phyloP scores from a whole-genome alignment of 2,888 invertebrate genomes.

The Brassicogethes aeneus region DNA sequence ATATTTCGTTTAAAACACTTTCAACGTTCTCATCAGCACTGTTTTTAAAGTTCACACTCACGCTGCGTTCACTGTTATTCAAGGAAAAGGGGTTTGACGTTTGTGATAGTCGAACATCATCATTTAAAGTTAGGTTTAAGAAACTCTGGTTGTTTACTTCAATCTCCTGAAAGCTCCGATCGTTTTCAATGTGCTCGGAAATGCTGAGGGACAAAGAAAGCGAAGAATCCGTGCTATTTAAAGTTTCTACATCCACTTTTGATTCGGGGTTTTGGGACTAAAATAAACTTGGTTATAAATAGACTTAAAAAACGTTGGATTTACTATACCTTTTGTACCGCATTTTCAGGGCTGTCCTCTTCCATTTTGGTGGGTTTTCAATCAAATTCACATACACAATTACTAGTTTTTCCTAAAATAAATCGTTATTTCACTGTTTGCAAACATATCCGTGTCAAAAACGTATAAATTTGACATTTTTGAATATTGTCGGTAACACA shows the following conservation, averaged over 20 bases:
- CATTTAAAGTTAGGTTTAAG: slow-evolving; percentile 3
- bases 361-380: too few species aligned
- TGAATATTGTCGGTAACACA: too few species aligned
- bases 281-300: slow-evolving; percentile 5
- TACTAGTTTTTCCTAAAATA: too few species aligned
- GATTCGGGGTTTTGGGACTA: slow-evolving; percentile 1
- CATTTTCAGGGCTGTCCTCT: too few species aligned
- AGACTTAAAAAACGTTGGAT: slow-evolving; percentile 1
- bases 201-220: slow-evolving; percentile 20
- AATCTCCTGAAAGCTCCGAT: slow-evolving; percentile 38
- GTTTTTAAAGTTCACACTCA: slow-evolving; percentile 23
- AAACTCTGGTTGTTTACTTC: background rate
- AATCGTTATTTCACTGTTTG: too few species aligned
- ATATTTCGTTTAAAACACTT: slow-evolving; percentile 35
- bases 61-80: slow-evolving; percentile 23
- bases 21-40: slow-evolving; percentile 20
- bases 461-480: too few species aligned
- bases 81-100: slow-evolving; percentile 24
- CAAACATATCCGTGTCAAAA: too few species aligned
- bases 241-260: slow-evolving; percentile 2
- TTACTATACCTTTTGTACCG: too few species aligned
- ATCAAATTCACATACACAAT: too few species aligned
- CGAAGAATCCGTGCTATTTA: slow-evolving; percentile 10
- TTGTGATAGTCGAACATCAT: slow-evolving; percentile 22
- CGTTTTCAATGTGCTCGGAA: slow-evolving; percentile 34